Evolutionary conservation across 2,888 invertebrate genomes (phyloP).

Genomic region (Buathra laborator): DNA sequence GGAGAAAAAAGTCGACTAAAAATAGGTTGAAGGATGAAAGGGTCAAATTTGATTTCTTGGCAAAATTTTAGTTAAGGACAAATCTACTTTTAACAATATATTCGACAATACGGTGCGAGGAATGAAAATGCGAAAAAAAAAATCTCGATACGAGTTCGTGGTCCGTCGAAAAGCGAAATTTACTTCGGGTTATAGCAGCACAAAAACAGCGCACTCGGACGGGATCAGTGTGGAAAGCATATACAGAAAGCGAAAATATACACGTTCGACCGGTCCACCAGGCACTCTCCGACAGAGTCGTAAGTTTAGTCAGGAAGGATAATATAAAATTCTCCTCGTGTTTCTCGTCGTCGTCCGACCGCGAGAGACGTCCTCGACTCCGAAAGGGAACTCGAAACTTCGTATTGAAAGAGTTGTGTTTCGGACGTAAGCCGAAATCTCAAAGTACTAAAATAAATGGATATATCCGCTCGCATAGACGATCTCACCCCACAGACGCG

Average conservation of each 20-base stretch:
- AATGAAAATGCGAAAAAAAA: neutral
- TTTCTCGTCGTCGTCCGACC: constrained; percentile 12
- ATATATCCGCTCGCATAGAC: neutral
- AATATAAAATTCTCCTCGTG: constrained; percentile 31
- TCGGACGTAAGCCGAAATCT: neutral
- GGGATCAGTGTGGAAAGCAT: constrained; percentile 1
- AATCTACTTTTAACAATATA: neutral
- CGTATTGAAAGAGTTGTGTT: constrained; percentile 5
- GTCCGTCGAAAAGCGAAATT: constrained; percentile 22
- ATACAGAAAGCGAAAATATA: constrained; percentile 29
- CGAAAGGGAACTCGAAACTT: constrained; percentile 43
- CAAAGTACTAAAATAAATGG: neutral
- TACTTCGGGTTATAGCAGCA: neutral
- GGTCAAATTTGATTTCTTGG: neutral
- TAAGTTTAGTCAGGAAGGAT: constrained; percentile 35
- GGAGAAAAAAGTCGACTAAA: no score
- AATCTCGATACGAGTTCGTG: neutral
- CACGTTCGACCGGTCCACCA: constrained; percentile 40
- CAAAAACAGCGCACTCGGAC: constrained; percentile 13
- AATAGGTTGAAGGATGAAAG: no score
- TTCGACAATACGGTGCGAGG: neutral
- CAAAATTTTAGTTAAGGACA: neutral
- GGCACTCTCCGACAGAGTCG: constrained; percentile 33
- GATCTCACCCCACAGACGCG: constrained; percentile 1
- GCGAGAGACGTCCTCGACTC: constrained; percentile 3